These are phyloP conservation scores for Pentamera pediparva DNA, from an alignment of 53 echinoderm and acorn worm species.

Conservation along the genomic window DNA sequence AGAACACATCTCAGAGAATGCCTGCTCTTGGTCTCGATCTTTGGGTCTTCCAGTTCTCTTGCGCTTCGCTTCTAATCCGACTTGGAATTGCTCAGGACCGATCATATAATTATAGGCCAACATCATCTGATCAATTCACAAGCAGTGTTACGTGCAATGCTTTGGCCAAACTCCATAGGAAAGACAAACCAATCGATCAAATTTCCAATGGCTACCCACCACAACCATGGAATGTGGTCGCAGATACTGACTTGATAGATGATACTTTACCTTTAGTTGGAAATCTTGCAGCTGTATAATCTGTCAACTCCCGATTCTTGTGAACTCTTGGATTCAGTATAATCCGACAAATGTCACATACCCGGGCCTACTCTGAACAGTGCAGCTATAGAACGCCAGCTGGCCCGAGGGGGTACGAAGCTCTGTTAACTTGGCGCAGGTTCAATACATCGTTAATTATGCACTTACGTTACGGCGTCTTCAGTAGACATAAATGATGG, in stretches of 20 bases:
- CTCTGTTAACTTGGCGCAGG: too few relatives aligned
- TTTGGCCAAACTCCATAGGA: neutral
- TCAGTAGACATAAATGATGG: too few relatives aligned
- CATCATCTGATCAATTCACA: neutral
- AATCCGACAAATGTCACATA: too few relatives aligned
- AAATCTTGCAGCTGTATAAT: too few relatives aligned
- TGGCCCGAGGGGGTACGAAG: too few relatives aligned
- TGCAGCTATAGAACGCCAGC: too few relatives aligned
- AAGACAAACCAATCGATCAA: neutral
- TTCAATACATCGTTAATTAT: too few relatives aligned
- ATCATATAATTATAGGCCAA: neutral
- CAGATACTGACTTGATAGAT: neutral
- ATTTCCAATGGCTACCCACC: neutral
- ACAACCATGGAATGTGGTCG: neutral
- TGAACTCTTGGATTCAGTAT: too few relatives aligned
- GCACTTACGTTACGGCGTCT: too few relatives aligned
- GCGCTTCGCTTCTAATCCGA: conserved; percentile 9
- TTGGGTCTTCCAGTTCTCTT: conserved; percentile 41
- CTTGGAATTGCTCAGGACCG: neutral
- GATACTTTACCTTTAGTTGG: neutral
- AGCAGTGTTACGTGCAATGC: neutral
- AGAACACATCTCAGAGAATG: conserved; percentile 20
- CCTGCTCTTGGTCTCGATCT: conserved; percentile 40
- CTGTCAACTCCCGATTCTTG: too few relatives aligned
- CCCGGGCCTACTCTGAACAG: too few relatives aligned